Conservation (phyloP, 2,113 vertebrate genomes). For the Calyptomena viridis region DNA sequence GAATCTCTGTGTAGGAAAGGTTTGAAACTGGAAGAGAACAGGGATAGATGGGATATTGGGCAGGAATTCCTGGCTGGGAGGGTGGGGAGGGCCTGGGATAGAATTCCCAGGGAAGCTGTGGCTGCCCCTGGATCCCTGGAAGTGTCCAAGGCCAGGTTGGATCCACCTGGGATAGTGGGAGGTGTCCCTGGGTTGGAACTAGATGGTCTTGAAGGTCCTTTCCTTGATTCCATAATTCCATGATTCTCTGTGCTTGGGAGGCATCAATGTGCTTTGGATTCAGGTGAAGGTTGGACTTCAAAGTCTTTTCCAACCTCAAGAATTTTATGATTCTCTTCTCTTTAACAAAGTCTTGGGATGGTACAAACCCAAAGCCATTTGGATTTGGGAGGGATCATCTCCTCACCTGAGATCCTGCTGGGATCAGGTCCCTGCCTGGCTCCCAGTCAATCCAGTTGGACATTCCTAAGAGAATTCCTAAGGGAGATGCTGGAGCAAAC, state of each 20-base stretch:
- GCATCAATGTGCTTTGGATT: rapidly evolving
- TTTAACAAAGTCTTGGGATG: neutral
- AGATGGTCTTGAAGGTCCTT: neutral
- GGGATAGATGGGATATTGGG: too few relatives aligned
- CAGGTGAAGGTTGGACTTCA: rapidly evolving
- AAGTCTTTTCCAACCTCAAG: neutral
- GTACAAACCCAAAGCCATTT: neutral
- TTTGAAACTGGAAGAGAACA: rapidly evolving
- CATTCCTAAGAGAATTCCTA: neutral
- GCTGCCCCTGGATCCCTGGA: neutral
- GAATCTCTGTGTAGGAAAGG: neutral
- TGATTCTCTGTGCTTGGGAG: neutral
- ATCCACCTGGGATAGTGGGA: neutral
- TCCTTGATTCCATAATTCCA: neutral
- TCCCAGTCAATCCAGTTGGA: neutral
- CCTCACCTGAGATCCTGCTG: neutral
- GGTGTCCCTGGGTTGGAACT: neutral
- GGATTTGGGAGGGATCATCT: neutral
- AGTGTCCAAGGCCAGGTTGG: neutral
- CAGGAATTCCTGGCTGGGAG: neutral
- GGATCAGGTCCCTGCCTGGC: neutral
- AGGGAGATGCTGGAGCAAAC: neutral
- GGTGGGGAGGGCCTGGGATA: neutral
- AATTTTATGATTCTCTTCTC: neutral
- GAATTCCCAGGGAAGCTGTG: neutral